Conservation (phyloP, 2,797 vertebrate genomes). For the Glossophaga mutica region DNA sequence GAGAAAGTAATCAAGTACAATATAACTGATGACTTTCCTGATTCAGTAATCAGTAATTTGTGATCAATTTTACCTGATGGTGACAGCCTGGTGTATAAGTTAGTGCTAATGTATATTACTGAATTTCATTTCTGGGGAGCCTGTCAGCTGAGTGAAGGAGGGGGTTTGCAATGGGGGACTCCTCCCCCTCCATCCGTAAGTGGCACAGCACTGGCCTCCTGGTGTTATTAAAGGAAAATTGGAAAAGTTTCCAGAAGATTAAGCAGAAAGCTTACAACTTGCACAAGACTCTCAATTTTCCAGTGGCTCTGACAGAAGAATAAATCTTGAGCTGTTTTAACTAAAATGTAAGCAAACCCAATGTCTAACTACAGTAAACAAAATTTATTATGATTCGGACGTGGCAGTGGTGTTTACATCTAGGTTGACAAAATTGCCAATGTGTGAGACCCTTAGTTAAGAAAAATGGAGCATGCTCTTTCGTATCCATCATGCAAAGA, state of each 20-base stretch:
- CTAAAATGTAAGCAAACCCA: constrained; percentile 67
- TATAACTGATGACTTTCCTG: constrained; percentile 69
- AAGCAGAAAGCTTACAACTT: constrained; percentile 71
- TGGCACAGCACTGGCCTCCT: background rate
- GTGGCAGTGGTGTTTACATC: constrained; percentile 29
- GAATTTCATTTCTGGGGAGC: constrained; percentile 44
- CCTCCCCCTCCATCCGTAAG: constrained; percentile 12
- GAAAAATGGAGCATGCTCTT: constrained; percentile 41
- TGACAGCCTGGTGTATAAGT: constrained; percentile 52
- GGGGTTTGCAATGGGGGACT: background rate
- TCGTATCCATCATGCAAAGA: constrained; percentile 56
- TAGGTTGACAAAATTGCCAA: constrained; percentile 51
- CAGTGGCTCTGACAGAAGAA: constrained; percentile 53
- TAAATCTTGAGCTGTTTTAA: constrained; percentile 63
- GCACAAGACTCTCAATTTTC: constrained; percentile 58
- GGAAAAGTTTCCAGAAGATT: constrained; percentile 70
- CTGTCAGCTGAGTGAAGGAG: background rate
- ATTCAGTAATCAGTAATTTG: constrained; percentile 61
- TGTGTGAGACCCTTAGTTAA: constrained; percentile 61
- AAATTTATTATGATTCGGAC: constrained; percentile 62
- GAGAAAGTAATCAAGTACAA: constrained; percentile 77
- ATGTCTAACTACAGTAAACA: constrained; percentile 57
- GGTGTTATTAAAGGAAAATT: constrained; percentile 65
- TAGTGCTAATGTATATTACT: constrained; percentile 62
- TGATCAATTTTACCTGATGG: constrained; percentile 55